These are phyloP conservation scores for Caprella mutica DNA, from an alignment of 2,888 invertebrate genomes.

Conservation along the genomic window DNA sequence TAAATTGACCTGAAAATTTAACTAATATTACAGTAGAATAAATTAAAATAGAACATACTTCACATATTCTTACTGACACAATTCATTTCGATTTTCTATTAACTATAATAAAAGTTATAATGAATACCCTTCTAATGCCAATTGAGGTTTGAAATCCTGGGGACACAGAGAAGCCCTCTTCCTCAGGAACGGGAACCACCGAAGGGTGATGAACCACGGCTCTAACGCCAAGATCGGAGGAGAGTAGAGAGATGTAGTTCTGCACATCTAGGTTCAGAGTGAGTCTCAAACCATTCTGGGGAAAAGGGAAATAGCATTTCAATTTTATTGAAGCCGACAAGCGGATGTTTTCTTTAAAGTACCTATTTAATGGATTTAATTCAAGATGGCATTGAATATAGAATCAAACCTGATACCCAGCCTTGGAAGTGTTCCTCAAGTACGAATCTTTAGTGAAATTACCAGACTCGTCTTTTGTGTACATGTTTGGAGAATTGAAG, in stretches of 20 bases:
- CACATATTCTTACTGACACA: no score
- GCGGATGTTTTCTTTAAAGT: no score
- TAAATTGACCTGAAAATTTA: no score
- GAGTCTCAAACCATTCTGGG: constrained; percentile 26
- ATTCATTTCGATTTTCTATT: no score
- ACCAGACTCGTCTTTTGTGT: constrained; percentile 1
- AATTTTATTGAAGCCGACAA: no score
- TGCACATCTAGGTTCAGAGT: constrained; percentile 18
- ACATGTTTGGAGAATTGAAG: constrained; percentile 25
- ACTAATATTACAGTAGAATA: no score
- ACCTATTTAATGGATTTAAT: no score
- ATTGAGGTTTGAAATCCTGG: constrained; percentile 21
- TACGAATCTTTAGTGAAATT: constrained; percentile 3
- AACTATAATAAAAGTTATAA: no score
- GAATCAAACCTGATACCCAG: constrained; percentile 19
- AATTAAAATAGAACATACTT: no score
- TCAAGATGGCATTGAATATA: no score
- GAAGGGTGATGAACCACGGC: constrained; percentile 26
- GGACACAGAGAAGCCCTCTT: constrained; percentile 29
- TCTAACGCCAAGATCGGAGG: constrained; percentile 26
- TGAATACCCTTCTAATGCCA: constrained; percentile 21
- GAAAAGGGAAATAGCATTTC: no score
- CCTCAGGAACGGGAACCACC: constrained; percentile 28
- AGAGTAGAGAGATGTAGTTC: constrained; percentile 25
- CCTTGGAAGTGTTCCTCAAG: constrained; percentile 11